Conservation (phyloP, 2,113 vertebrate genomes). For the Brachirus orientalis region DNA sequence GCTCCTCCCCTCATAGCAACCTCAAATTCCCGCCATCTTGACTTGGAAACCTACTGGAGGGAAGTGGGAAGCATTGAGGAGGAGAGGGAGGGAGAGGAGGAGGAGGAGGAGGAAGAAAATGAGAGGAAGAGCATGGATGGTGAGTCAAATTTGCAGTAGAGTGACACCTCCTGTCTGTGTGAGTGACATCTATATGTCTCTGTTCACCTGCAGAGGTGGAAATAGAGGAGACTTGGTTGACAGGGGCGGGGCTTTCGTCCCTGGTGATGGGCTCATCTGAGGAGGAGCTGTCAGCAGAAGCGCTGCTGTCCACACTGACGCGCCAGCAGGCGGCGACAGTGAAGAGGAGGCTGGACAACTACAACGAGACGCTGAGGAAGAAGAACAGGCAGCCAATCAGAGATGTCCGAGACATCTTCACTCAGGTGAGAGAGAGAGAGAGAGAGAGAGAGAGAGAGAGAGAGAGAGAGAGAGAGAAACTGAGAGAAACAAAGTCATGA, state of each 20-base stretch:
- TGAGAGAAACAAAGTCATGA: neutral
- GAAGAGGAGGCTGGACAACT: slow-evolving; percentile 90
- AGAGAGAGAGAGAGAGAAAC: neutral
- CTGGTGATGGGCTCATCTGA: slow-evolving; percentile 82
- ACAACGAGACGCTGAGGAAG: slow-evolving; percentile 90
- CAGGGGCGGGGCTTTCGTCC: slow-evolving; percentile 90
- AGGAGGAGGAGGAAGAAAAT: slow-evolving; percentile 53
- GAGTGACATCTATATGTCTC: neutral
- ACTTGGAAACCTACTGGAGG: slow-evolving; percentile 71
- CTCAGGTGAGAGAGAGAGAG: slow-evolving; percentile 78
- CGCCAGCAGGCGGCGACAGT: slow-evolving; percentile 91
- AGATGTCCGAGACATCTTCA: slow-evolving; percentile 93
- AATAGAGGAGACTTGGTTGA: slow-evolving; percentile 94
- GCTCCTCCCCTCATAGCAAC: neutral
- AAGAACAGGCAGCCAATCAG: slow-evolving; percentile 87
- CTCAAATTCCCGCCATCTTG: slow-evolving; percentile 3
- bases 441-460: neutral
- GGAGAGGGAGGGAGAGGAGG: slow-evolving; percentile 49
- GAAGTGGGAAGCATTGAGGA: slow-evolving; percentile 68
- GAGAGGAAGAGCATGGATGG: slow-evolving; percentile 67
- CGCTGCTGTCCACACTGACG: slow-evolving; percentile 91
- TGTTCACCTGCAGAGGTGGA: slow-evolving; percentile 84
- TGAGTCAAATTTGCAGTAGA: slow-evolving; percentile 17
- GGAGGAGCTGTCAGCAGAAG: slow-evolving; percentile 84
- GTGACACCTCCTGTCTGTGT: neutral